Base-by-base conservation (phyloP, 92 coral and sea anemone species). In the Paragorgia papillata region DNA sequence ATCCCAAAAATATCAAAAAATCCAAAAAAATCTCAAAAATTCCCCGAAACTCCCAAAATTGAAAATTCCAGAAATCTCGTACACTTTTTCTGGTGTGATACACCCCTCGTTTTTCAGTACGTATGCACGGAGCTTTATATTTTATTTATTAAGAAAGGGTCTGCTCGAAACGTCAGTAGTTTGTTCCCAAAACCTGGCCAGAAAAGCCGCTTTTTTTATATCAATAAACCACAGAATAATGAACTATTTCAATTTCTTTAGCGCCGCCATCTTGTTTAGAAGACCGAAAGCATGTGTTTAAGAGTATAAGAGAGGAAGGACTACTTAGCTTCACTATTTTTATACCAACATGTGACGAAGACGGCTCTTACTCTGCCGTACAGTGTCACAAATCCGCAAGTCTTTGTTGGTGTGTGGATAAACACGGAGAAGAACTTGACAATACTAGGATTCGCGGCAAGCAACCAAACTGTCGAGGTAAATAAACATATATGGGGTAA, bases 321-420 rank as follows among this genome's bases (percentile, higher is more conserved):
- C 89, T 91, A 3, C 74, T 92, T 7, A 86, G 75, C 57, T 37
- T 93, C 26, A 88, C 80, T n/a, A 87, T 88, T 10, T 84, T 80
- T 58, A 85, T 88, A 24, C 97, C 97, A 0, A 79, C 82, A 71
- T 93, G 97, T 71, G 75, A 84, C n/a, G 77, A 85, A 13, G 93
- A 93, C 66, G 97, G 97, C 0, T 78, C 89, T 19, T 93, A 73
- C 57, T 57, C 66, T 20, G 78, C 58, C 30, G 80, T 88, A 54
- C 97, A 93, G 65, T 93, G 97, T 53, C 75, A 86, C 29, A 73
- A 90, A 29, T 58, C 88, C 7, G 59, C 84, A 26, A 82, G 84
- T 6, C 66, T 74, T 9, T 93, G 97, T 64, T 93, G 97, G 97
- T 93, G 97, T 55, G 97, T 93, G 5, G 90, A 93, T 60, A 71